These are phyloP conservation scores for Schizothorax lantsangensis DNA, from an alignment of 2,797 vertebrate species.

Conservation along the genomic window DNA sequence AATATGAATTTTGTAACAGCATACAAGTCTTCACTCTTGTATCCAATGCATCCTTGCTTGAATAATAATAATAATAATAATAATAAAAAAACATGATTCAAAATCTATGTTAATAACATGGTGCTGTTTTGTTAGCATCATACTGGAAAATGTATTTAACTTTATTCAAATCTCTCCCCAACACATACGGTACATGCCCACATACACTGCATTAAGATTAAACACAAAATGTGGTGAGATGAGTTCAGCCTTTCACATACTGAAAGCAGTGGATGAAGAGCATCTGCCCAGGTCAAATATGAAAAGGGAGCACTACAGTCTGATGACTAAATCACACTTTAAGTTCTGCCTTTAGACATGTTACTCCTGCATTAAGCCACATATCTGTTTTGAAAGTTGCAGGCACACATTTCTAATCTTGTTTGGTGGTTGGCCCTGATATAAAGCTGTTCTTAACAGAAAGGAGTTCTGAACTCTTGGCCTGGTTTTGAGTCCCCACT, in stretches of 20 bases:
- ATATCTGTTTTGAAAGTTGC: slow-evolving; percentile 7
- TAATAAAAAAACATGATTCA: background rate
- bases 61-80: no score
- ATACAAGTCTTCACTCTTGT: no score
- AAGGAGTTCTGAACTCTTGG: slow-evolving; percentile 12
- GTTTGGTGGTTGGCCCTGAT: slow-evolving; percentile 23
- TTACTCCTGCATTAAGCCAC: background rate
- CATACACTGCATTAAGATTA: background rate
- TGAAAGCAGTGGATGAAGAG: background rate
- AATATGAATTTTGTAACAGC: no score
- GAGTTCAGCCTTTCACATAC: background rate
- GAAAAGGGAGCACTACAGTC: background rate
- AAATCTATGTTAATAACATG: background rate
- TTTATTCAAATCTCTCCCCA: background rate
- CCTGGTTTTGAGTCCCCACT: slow-evolving; percentile 33
- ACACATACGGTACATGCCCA: background rate
- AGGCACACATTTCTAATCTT: slow-evolving; percentile 25
- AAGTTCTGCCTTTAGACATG: background rate
- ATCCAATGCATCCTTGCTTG: no score
- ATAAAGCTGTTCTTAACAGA: slow-evolving; percentile 27
- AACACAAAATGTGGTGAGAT: background rate
- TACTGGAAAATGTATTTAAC: background rate
- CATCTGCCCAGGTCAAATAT: slow-evolving; percentile 10
- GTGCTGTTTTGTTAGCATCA: background rate
- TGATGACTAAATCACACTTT: background rate